phyloP scores from a whole-genome alignment of 2,888 invertebrate species.

The Gortyna flavago region DNA sequence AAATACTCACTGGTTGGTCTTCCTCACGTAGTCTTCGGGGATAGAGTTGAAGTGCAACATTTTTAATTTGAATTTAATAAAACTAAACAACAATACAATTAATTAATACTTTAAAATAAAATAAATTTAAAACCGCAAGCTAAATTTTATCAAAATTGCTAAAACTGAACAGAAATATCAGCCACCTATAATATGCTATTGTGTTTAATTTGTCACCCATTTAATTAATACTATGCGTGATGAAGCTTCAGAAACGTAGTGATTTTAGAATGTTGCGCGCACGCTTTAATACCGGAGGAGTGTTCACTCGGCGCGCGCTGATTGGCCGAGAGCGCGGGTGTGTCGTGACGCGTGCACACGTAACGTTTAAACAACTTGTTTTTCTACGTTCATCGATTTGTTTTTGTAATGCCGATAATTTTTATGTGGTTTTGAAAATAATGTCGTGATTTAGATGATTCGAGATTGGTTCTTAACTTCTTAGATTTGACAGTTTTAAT shows the following conservation, averaged over 20 bases:
- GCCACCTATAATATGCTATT: constrained; percentile 87
- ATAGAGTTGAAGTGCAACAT: constrained; percentile 85
- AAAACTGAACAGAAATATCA: constrained; percentile 89
- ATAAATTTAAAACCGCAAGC: constrained; percentile 46
- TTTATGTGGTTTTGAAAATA: constrained; percentile 32
- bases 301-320: constrained; percentile 75
- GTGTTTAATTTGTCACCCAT: constrained; percentile 87
- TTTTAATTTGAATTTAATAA: constrained; percentile 69
- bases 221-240: constrained; percentile 82
- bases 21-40: constrained; percentile 85
- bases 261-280: constrained; percentile 72
- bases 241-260: constrained; percentile 57
- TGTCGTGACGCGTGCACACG: constrained; percentile 76
- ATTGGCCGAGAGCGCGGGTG: constrained; percentile 87
- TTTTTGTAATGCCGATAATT: constrained; percentile 65
- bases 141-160: constrained; percentile 87
- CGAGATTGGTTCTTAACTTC: not conserved
- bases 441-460: not conserved
- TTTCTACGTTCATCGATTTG: constrained; percentile 63
- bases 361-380: constrained; percentile 63
- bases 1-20: constrained; percentile 82
- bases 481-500: not conserved
- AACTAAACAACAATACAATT: constrained; percentile 61
- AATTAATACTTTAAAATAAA: constrained; percentile 64
- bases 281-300: constrained; percentile 82